Evolutionary conservation across 2,888 invertebrate genomes (phyloP).

Genomic region (Cepaea hortensis): DNA sequence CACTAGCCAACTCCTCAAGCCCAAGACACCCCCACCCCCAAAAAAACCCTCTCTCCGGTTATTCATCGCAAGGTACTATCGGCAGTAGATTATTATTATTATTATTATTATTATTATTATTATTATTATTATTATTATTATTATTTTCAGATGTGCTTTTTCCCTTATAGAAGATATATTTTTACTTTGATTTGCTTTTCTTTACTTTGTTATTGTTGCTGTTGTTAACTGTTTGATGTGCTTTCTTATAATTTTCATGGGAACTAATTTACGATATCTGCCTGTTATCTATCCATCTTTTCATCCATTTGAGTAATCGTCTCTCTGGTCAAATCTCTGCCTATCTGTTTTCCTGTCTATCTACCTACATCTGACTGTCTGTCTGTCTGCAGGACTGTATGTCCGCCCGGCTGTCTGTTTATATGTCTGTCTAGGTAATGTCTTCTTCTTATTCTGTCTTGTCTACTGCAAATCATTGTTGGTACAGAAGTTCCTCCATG

Average conservation of each 20-base stretch:
- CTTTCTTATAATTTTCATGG: not conserved
- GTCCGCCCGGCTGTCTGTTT: not conserved
- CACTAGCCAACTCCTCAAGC: too few species aligned
- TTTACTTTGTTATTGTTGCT: conserved; percentile 4
- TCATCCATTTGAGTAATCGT: not conserved
- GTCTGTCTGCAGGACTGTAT: not conserved
- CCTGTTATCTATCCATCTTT: not conserved
- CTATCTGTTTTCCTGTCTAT: too few species aligned
- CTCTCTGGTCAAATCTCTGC: not conserved
- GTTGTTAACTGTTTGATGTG: not conserved
- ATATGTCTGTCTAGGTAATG: not conserved
- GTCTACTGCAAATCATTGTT: not conserved
- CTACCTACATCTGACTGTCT: too few species aligned
- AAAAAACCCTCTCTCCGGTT: too few species aligned
- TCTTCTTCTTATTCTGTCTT: not conserved
- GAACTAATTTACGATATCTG: not conserved
- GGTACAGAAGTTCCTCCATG: too few species aligned
- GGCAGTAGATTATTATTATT: too few species aligned
- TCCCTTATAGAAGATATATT: too few species aligned
- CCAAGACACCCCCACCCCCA: too few species aligned
- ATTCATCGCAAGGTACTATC: too few species aligned
- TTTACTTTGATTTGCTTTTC: not conserved
- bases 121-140: too few species aligned
- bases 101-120: too few species aligned
- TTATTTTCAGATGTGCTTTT: too few species aligned